Percentiles rank a stretch among this genome's conserved stretches.
These are phyloP conservation scores for Thryonomys swinderianus DNA, from an alignment of 2,113 vertebrate species.

Conservation along the genomic window DNA sequence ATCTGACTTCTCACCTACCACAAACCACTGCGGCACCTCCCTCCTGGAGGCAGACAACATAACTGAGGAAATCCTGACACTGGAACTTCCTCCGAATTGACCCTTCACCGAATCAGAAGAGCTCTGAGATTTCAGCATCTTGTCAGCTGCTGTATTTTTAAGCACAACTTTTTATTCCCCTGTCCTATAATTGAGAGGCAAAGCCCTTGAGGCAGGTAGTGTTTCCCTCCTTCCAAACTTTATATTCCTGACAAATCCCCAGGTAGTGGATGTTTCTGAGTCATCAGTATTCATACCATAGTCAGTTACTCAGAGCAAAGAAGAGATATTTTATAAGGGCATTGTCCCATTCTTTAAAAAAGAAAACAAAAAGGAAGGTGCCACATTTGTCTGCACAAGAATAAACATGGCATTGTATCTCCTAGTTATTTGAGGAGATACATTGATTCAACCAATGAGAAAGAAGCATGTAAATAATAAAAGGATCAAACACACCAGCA, in stretches of 20 bases:
- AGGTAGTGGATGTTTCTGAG: not conserved
- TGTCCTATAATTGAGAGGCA: not conserved
- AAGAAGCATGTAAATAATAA: not conserved
- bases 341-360: not conserved
- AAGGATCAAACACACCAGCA: not conserved
- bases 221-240: not conserved
- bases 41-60: not conserved
- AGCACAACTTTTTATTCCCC: not conserved
- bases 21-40: not conserved
- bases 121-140: conserved; percentile 21
- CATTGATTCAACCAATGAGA: not conserved
- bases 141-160: conserved; percentile 11
- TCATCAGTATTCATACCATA: not conserved
- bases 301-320: conserved; percentile 3
- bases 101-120: not conserved
- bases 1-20: not conserved
- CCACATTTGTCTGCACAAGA: not conserved
- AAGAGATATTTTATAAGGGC: not conserved
- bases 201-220: not conserved
- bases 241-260: not conserved
- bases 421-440: not conserved
- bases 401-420: not conserved
- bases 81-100: conserved; percentile 16
- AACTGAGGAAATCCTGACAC: not conserved
- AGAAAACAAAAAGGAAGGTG: not conserved